Evolutionary conservation across 30 jellyfish, hydroid and myxozoan genomes (phyloP).

Genomic region (Haliclystus octoradiatus): DNA sequence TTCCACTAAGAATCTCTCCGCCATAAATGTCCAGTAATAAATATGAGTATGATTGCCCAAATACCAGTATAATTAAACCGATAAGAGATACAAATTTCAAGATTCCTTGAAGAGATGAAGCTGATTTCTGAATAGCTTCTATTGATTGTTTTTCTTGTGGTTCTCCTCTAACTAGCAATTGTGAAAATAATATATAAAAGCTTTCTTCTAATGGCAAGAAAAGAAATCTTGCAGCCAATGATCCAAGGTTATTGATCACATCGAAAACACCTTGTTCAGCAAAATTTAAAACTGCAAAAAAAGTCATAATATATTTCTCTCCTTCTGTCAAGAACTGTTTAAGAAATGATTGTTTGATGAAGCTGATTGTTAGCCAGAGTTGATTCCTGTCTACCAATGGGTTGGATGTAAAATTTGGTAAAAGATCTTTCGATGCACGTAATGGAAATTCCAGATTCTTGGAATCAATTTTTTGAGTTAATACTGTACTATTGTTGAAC

Average conservation of each 20-base stretch:
- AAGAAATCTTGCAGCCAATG: constrained; percentile 89
- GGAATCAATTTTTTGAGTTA: background rate
- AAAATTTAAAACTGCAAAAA: constrained; percentile 48
- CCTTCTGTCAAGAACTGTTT: constrained; percentile 95
- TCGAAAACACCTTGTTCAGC: constrained; percentile 91
- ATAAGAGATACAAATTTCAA: constrained; percentile 72
- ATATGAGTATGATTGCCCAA: constrained; percentile 79
- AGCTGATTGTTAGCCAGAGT: constrained; percentile 51
- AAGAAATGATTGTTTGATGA: constrained; percentile 67
- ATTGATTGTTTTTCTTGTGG: constrained; percentile 3
- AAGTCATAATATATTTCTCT: constrained; percentile 82
- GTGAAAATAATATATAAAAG: constrained; percentile 76
- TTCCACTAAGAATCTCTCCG: constrained; percentile 69
- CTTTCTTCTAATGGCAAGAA: constrained; percentile 95
- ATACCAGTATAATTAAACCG: constrained; percentile 64
- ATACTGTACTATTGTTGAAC: background rate
- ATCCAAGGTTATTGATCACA: constrained; percentile 83
- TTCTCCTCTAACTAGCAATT: constrained; percentile 55
- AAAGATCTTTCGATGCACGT: constrained; percentile 22
- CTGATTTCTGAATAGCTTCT: constrained; percentile 20
- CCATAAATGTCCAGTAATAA: constrained; percentile 84
- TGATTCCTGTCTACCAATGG: constrained; percentile 9
- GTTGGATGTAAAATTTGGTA: constrained; percentile 29
- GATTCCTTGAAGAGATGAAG: constrained; percentile 49
- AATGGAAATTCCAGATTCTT: constrained; percentile 20